These are phyloP conservation scores for Pinctada fucata DNA, from an alignment of 2,888 invertebrate species.

Conservation along the genomic window DNA sequence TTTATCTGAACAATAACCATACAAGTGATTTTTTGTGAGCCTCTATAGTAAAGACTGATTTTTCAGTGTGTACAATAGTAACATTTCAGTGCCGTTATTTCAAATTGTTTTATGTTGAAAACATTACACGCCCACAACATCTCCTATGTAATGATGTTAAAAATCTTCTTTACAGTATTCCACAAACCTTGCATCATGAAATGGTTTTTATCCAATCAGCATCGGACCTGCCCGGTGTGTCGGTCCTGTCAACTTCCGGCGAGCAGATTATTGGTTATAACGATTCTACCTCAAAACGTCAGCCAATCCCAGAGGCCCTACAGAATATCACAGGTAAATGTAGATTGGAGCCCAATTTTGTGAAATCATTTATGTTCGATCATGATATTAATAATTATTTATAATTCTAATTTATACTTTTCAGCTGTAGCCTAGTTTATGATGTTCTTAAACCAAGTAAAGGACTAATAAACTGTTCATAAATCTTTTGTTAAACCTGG, in stretches of 20 bases:
- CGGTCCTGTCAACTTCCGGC: not conserved
- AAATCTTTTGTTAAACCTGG: not conserved
- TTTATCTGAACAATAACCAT: no score
- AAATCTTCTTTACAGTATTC: not conserved
- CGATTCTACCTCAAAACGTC: not conserved
- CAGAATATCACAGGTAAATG: not conserved
- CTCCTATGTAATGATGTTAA: no score
- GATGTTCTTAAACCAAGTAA: not conserved
- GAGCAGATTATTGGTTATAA: not conserved
- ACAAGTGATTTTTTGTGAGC: no score
- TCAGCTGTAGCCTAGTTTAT: not conserved
- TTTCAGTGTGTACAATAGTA: no score
- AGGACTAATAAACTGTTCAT: not conserved
- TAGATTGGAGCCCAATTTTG: not conserved
- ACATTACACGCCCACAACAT: no score
- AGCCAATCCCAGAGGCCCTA: not conserved
- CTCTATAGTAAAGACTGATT: no score
- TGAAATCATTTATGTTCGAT: not conserved
- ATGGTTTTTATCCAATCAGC: not conserved
- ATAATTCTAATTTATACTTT: not conserved
- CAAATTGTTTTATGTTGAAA: no score
- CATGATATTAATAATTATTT: not conserved
- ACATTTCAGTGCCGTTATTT: no score
- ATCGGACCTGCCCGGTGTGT: not conserved
- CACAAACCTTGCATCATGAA: not conserved